phyloP scores from a whole-genome alignment of 2,888 invertebrate species.

The Cotesia congregata region DNA sequence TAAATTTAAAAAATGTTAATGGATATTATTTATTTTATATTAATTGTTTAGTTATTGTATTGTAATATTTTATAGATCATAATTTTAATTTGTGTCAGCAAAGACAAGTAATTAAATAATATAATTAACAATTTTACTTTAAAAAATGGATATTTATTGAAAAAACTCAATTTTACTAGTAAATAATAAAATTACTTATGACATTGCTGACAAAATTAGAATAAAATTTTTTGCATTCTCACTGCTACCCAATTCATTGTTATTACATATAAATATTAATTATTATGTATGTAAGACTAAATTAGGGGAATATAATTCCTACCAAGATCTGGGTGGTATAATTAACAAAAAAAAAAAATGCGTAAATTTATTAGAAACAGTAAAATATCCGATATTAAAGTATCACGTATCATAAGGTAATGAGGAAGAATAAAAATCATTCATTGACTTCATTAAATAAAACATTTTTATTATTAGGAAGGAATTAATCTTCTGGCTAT shows the following conservation, averaged over 20 bases:
- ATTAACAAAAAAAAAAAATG: constrained; percentile 34
- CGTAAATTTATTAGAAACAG: neutral
- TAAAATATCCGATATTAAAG: constrained; percentile 30
- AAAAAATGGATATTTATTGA: neutral
- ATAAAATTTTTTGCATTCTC: constrained; percentile 7
- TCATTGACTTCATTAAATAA: constrained; percentile 35
- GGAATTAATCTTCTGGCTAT: constrained; percentile 49
- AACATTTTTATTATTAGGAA: constrained; percentile 45
- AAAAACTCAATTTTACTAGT: neutral
- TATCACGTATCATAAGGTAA: constrained; percentile 31
- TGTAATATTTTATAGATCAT: constrained; percentile 20
- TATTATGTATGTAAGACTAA: constrained; percentile 13
- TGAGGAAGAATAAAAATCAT: constrained; percentile 32
- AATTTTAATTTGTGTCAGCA: constrained; percentile 15
- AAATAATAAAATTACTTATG: neutral
- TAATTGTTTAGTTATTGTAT: constrained; percentile 23
- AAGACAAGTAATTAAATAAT: neutral
- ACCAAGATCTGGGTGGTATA: constrained; percentile 15
- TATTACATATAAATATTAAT: constrained; percentile 12
- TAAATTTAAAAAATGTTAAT: constrained; percentile 6
- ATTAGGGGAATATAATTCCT: constrained; percentile 25
- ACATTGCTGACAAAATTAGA: neutral
- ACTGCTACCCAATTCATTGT: constrained; percentile 8
- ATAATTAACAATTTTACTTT: neutral
- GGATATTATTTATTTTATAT: constrained; percentile 33